Percentiles rank a stretch among this genome's conserved stretches.
These are phyloP conservation scores for Zaprionus tsacasi DNA, from an alignment of 1,140 invertebrate species.

Conservation along the genomic window DNA sequence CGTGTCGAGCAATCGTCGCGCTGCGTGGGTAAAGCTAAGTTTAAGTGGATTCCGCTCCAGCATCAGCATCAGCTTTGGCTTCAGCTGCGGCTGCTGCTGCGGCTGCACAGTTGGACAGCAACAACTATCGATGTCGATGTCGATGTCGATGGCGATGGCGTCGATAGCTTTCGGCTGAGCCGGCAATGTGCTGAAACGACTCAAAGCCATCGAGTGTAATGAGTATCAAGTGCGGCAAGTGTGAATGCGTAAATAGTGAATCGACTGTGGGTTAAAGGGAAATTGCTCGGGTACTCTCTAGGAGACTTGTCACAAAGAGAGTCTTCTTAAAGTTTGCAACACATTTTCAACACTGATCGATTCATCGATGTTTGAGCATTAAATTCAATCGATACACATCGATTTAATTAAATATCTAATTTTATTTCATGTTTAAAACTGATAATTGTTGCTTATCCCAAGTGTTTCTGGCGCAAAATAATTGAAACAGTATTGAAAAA, in stretches of 20 bases:
- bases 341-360: no score
- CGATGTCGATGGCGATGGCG: background rate
- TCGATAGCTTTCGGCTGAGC: background rate
- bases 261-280: no score
- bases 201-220: background rate
- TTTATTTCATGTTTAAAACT: no score
- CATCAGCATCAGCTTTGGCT: background rate
- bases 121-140: conserved; percentile 1
- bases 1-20: background rate
- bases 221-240: background rate
- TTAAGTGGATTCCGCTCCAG: conserved; percentile 17
- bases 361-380: no score
- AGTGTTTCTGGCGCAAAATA: no score
- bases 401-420: no score
- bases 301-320: no score
- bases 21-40: background rate
- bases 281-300: no score
- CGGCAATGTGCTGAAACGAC: background rate
- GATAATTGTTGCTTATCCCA: no score
- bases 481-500: no score
- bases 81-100: no score
- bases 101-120: background rate
- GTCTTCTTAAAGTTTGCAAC: background rate
- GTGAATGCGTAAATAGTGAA: background rate
- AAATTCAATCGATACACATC: no score